Base-by-base conservation (phyloP, 2,888 invertebrate species). In the Tanytarsus gracilentus region DNA sequence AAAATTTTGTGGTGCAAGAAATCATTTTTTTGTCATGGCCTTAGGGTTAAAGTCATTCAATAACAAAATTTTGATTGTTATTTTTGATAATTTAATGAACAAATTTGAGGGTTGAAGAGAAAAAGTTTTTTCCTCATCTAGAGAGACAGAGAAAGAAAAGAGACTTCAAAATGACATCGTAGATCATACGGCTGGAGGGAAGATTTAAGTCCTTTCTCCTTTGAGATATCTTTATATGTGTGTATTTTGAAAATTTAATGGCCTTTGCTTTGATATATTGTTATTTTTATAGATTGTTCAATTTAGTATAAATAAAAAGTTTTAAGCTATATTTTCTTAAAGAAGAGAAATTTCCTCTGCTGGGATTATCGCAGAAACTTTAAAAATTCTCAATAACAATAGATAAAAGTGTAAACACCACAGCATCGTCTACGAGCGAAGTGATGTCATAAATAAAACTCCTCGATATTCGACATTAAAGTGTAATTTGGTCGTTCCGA, bases 221-320 rank as follows among this genome's bases (percentile, higher is more conserved):
- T 33, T 33, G n/a, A 33, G n/a, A 33, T 11, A 11, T 33, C 33
- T 40, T 40, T 40, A 16, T 14, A 9, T 30, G 7, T 18, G 18
- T 8, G 2, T 8, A 40, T 16, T 16, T 25, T 16, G 16, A 27
- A 58, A 14, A 58, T 29, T 58, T 58, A 58, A 58, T 58, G 58
- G 58, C 44, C 48, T 27, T 30, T 30, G 48, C 27, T 58, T 29
- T 58, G 48, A 58, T 48, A 58, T 27, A 58, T 58, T 44, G 29
- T 48, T 48, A 58, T 40, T 55, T 55, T 55, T 58, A 58, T 48
- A 30, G 48, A 58, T 58, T 58, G 48, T 27, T 58, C 58, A 58
- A 58, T 58, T 58, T 58, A 39, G 26, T 25, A 39, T 30, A 55
- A 55, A 55, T 40, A 55, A 58, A 58, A 55, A 56, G 48, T 29